Conservation (phyloP, 2,113 vertebrate species). For the Helogale parvula region DNA sequence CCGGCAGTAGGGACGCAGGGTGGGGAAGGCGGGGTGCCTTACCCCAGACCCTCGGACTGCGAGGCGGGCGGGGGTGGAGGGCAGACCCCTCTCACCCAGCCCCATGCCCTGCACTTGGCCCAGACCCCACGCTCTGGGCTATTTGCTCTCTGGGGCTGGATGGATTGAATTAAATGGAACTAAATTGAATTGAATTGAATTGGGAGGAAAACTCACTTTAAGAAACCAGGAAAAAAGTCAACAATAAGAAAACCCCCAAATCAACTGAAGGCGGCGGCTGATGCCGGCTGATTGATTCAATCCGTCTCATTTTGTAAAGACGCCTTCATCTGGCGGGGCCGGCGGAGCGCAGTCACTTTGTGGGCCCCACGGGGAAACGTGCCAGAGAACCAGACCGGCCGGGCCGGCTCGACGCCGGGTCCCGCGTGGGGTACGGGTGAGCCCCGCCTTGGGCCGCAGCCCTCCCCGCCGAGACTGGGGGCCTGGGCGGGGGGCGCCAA, state of each 20-base stretch:
- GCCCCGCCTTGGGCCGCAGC: neutral
- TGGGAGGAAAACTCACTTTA: neutral
- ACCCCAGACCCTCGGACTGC: neutral
- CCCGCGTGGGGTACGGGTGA: neutral
- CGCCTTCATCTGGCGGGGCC: accelerated
- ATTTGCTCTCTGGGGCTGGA: neutral
- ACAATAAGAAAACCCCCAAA: neutral
- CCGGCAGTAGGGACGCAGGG: neutral
- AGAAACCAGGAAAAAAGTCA: neutral
- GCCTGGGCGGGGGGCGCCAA: accelerated
- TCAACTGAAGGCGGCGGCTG: neutral
- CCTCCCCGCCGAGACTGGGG: neutral
- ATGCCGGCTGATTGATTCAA: accelerated
- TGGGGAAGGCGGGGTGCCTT: neutral
- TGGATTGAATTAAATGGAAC: neutral
- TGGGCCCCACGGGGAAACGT: accelerated
- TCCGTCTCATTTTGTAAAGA: accelerated
- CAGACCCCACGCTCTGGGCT: neutral
- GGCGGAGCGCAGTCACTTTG: neutral
- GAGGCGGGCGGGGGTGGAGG: accelerated
- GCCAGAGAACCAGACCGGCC: neutral
- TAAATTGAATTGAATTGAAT: neutral
- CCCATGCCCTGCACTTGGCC: accelerated
- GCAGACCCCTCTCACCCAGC: neutral
- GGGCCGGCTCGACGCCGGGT: accelerated